These are phyloP conservation scores for Dryoscopus gambensis DNA, from an alignment of 2,113 vertebrate species.

Conservation along the genomic window DNA sequence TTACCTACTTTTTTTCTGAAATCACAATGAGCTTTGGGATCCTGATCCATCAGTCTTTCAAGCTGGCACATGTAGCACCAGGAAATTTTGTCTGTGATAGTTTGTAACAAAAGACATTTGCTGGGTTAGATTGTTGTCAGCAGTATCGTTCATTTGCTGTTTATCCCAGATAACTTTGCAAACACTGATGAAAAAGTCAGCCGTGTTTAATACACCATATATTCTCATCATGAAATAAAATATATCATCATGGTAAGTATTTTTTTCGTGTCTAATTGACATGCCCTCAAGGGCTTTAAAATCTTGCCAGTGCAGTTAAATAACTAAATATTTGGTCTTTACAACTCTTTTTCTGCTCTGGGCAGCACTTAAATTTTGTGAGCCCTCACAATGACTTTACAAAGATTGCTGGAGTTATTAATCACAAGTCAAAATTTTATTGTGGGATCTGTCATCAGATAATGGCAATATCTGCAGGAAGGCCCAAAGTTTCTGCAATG, in stretches of 20 bases:
- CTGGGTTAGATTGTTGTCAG: background rate
- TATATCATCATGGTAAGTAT: background rate
- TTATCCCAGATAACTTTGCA: constrained; percentile 9
- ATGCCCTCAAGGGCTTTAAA: background rate
- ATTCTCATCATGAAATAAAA: background rate
- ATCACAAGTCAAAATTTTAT: background rate
- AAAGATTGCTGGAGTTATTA: background rate
- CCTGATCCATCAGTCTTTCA: background rate
- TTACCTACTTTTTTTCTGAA: background rate
- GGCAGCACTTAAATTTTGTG: background rate
- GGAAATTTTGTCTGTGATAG: background rate
- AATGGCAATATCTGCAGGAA: background rate
- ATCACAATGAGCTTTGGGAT: background rate
- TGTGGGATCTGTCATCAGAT: background rate
- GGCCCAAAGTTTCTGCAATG: background rate
- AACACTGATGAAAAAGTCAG: background rate
- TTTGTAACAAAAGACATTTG: background rate
- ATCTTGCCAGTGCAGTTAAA: background rate
- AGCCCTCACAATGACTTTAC: background rate
- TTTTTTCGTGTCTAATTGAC: background rate
- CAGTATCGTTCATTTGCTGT: background rate
- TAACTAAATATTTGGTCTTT: background rate
- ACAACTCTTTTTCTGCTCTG: background rate
- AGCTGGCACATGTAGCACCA: background rate
- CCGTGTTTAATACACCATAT: background rate